Conservation (phyloP, 2,888 invertebrate genomes). For the Erebia aethiops region DNA sequence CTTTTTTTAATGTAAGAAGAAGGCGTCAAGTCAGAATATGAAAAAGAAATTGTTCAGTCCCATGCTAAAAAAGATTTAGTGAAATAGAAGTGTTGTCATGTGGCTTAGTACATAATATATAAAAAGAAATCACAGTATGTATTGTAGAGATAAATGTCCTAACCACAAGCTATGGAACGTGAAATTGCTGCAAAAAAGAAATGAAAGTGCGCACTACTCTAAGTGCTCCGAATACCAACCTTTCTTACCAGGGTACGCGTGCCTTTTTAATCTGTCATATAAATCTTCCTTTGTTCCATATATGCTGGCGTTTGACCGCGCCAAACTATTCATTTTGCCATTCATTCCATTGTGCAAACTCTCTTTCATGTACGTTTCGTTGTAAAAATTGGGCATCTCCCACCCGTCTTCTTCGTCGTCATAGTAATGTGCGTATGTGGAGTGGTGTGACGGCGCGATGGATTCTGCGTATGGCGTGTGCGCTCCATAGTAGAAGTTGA, state of each 20-base stretch:
- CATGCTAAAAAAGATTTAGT: neutral
- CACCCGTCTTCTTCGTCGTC: conserved; percentile 98
- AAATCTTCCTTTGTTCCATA: conserved; percentile 98
- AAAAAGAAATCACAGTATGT: conserved; percentile 6
- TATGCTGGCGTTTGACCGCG: conserved; percentile 95
- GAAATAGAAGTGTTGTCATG: neutral
- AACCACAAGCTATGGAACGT: conserved; percentile 40
- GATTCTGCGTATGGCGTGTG: conserved; percentile 97
- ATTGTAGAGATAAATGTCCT: conserved; percentile 17
- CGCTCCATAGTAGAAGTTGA: conserved; percentile 97
- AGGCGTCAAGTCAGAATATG: neutral
- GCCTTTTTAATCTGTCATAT: conserved; percentile 96
- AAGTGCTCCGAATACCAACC: conserved; percentile 85
- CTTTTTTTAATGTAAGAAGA: neutral
- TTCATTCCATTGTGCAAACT: conserved; percentile 92
- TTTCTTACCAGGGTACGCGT: conserved; percentile 97
- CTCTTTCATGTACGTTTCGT: conserved; percentile 98
- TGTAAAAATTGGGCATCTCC: conserved; percentile 99
- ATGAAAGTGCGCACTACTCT: conserved; percentile 64
- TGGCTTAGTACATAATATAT: neutral
- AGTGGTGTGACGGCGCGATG: conserved; percentile 97
- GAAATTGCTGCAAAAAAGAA: conserved; percentile 54
- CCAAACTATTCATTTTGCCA: conserved; percentile 96
- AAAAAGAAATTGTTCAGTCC: neutral
- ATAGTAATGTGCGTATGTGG: conserved; percentile 97